Conservation (phyloP, 1,140 invertebrate genomes). For the Wiebesia pumilae region DNA sequence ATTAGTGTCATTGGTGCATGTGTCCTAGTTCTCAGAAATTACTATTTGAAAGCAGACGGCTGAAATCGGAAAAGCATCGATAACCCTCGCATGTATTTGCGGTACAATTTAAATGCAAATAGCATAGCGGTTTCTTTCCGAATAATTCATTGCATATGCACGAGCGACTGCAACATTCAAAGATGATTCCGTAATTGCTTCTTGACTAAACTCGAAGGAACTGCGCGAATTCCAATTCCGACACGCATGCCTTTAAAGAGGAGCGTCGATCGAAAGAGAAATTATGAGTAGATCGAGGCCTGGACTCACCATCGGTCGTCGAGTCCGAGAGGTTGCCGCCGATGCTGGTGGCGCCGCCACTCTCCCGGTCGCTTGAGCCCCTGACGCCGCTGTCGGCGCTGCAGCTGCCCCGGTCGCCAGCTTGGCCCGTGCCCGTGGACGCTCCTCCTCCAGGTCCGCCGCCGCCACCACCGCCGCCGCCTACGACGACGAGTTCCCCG, state of each 20-base stretch:
- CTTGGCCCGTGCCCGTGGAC: conserved; percentile 63
- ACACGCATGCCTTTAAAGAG: background rate
- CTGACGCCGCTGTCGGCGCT: conserved; percentile 90
- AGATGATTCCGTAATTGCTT: background rate
- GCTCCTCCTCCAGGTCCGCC: too few relatives aligned
- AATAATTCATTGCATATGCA: background rate
- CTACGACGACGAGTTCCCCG: conserved; percentile 71
- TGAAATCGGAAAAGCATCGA: too few relatives aligned
- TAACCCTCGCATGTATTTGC: background rate
- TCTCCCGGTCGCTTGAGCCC: conserved; percentile 87
- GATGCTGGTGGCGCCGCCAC: conserved; percentile 82
- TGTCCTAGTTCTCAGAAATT: background rate
- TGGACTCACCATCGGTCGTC: conserved; percentile 81
- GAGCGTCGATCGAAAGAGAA: background rate
- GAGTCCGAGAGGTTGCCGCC: conserved; percentile 86
- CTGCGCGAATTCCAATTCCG: too few relatives aligned
- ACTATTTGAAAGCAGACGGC: background rate
- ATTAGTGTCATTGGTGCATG: too few relatives aligned
- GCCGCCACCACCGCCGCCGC: conserved; percentile 49
- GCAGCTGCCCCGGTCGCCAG: conserved; percentile 87
- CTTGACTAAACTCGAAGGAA: background rate
- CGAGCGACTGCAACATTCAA: background rate
- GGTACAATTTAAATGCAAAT: background rate
- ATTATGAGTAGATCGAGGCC: background rate
- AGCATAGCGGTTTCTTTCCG: background rate